Percentiles rank a stretch among this genome's conserved stretches.
Evolutionary conservation across 2,888 invertebrate genomes (phyloP).

Genomic region (Tetramorium bicarinatum): DNA sequence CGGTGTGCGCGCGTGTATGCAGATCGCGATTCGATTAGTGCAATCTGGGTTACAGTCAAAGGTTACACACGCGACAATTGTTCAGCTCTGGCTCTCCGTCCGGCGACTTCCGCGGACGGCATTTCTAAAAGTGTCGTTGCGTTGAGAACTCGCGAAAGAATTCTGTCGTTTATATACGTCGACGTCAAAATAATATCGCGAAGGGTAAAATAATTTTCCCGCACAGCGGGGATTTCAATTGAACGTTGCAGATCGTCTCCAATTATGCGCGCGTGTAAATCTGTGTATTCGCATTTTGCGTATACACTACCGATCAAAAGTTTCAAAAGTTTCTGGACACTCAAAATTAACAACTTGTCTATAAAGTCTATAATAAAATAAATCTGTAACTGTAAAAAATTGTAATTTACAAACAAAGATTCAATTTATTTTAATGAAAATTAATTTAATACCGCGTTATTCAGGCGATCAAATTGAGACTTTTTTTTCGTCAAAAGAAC

Average conservation of each 20-base stretch:
- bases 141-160: not conserved
- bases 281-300: not conserved
- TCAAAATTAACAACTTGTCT: too few relatives aligned
- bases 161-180: not conserved
- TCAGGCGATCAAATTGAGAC: too few relatives aligned
- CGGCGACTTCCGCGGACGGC: not conserved
- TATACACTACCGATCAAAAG: too few relatives aligned
- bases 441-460: too few relatives aligned
- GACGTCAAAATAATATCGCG: not conserved
- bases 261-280: not conserved
- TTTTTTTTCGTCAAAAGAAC: too few relatives aligned
- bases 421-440: too few relatives aligned
- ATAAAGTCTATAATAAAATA: too few relatives aligned
- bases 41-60: conserved; percentile 59
- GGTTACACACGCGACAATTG: conserved; percentile 62
- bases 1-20: conserved; percentile 63
- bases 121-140: conserved; percentile 17
- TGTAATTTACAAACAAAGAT: too few relatives aligned
- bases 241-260: not conserved
- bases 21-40: conserved; percentile 58
- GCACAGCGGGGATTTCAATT: not conserved
- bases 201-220: not conserved
- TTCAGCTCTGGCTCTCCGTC: conserved; percentile 50
- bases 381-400: too few relatives aligned
- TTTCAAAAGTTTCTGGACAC: too few relatives aligned